phyloP scores from a whole-genome alignment of 2,113 vertebrate genomes.

The Paracanthobrama guichenoti region DNA sequence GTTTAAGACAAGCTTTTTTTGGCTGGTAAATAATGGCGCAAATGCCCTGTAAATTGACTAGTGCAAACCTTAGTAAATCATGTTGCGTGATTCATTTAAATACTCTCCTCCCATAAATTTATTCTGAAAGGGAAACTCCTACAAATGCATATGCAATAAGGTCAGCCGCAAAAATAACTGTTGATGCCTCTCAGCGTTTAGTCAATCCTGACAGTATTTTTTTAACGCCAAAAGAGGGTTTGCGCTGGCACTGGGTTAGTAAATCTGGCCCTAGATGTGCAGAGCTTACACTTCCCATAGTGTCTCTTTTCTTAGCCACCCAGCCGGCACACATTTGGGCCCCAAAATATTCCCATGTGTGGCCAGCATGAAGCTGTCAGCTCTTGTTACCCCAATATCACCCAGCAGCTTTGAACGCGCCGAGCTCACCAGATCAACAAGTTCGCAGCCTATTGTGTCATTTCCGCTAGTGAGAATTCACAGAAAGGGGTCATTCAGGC shows the following conservation, averaged over 20 bases:
- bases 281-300: constrained; percentile 4
- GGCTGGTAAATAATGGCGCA: no score
- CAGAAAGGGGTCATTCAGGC: constrained; percentile 28
- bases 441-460: constrained; percentile 72
- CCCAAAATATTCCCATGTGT: constrained; percentile 83
- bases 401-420: constrained; percentile 76
- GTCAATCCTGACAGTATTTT: no score
- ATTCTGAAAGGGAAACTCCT: no score
- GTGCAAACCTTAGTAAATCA: no score
- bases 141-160: no score
- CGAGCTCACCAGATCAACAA: constrained; percentile 63
- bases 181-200: no score
- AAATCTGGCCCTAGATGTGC: neutral
- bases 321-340: constrained; percentile 66
- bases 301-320: neutral
- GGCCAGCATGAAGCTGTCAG: constrained; percentile 75
- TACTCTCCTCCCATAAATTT: no score
- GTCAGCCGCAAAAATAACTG: no score
- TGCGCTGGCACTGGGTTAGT: neutral
- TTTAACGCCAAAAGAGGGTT: no score
- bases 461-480: constrained; percentile 69
- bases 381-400: constrained; percentile 72
- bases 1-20: no score
- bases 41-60: no score
- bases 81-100: no score